Base-by-base conservation (phyloP, 2,888 invertebrate genomes). In the Fabriciana adippe region DNA sequence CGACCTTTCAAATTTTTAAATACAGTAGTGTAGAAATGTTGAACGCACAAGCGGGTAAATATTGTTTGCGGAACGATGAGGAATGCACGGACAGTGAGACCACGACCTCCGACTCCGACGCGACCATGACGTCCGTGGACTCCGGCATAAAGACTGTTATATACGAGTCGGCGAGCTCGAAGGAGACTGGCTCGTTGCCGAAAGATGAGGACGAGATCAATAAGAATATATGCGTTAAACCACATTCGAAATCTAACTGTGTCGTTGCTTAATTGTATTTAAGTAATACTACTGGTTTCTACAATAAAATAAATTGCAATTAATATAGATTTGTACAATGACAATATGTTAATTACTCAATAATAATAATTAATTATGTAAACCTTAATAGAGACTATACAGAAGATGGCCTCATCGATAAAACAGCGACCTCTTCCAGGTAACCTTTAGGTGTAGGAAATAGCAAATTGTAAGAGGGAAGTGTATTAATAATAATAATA, bases 71-170 rank as follows among this genome's bases (percentile, higher is more conserved):
- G 21, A 16, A 48, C 6, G 59, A 47, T 0, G 13, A 54, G 0
- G 60, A 53, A n/a, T 57, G 54, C 18, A 66, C 72, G 2, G 68
- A 66, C n/a, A 59, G 65, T 0, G 68, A 55, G 16, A 65, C 67
- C 47, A 55, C 53, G 3, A 26, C 53, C 35, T 26, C 64, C 14
- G 69, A 59, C 13, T 73, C 75, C 8, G 74, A 73, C 55, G 74
- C 71, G 26, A 68, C 69, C 5, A 57, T 72, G 67, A 73, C 76
- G 41, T 78, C 76, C 1, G 65, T 75, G 18, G 77, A 77, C 41
- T 79, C 81, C 14, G 78, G 73, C n/a, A 73, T 73, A 2, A 71
- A 67, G 59, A 82, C 84, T 11, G 82, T 81, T 31, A 75, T 81
- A 41, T 78, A 75, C 74, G 80, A 75, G 60, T 74, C 80, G 6